phyloP scores from a whole-genome alignment of 2,888 invertebrate species.

The Aphidius colemani region DNA sequence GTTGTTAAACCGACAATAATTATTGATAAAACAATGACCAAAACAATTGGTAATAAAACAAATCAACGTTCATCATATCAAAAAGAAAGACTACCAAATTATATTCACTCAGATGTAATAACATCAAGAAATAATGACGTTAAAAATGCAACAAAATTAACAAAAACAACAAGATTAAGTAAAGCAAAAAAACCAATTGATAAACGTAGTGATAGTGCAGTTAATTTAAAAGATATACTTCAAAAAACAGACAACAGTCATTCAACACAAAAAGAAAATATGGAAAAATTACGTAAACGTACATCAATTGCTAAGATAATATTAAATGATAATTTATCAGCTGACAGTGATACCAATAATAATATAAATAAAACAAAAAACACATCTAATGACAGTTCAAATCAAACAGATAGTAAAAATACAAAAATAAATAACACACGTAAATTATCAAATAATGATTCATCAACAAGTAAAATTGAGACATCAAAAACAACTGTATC shows the following conservation, averaged over 20 bases:
- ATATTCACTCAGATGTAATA: constrained; percentile 35
- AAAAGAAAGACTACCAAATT: constrained; percentile 37
- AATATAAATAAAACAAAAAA: constrained; percentile 35
- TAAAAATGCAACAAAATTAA: background rate
- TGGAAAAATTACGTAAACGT: constrained; percentile 53
- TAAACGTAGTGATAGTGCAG: constrained; percentile 38
- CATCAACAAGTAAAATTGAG: constrained; percentile 41
- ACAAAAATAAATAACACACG: constrained; percentile 51
- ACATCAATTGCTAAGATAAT: constrained; percentile 54
- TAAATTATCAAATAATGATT: constrained; percentile 51
- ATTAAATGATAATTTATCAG: constrained; percentile 45
- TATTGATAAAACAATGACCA: background rate
- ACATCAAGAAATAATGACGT: constrained; percentile 2
- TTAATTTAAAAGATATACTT: constrained; percentile 54
- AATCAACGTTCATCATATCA: constrained; percentile 18
- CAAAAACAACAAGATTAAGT: constrained; percentile 21
- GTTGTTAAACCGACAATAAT: background rate
- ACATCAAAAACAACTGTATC: constrained; percentile 43
- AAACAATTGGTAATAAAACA: background rate
- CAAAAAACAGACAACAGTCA: constrained; percentile 47
- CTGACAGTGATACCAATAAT: constrained; percentile 36
- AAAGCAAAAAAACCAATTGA: constrained; percentile 3
- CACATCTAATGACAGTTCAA: constrained; percentile 38
- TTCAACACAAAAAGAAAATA: constrained; percentile 48
- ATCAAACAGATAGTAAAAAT: constrained; percentile 38